A percentile compares a stretch with the other conserved stretches of the same genome.
These are phyloP conservation scores for Fulmarus glacialis DNA, from an alignment of 2,113 vertebrate genomes.

Conservation along the genomic window DNA sequence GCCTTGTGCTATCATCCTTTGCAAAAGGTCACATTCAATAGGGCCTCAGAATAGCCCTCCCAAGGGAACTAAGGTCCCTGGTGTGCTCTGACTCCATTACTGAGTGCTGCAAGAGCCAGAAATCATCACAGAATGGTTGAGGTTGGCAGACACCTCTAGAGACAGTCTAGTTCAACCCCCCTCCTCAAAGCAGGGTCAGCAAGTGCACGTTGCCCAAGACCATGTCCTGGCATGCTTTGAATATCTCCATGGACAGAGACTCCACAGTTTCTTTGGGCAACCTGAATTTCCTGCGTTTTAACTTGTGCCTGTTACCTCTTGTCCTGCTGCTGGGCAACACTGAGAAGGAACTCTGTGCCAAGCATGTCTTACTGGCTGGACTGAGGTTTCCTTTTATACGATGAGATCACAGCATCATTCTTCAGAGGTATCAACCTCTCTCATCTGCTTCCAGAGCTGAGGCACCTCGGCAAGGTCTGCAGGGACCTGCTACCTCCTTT, in stretches of 20 bases:
- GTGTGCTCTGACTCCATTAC: background rate
- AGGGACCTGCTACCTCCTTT: background rate
- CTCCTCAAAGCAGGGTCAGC: background rate
- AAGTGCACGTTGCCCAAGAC: background rate
- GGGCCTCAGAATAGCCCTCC: background rate
- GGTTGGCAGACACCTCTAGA: background rate
- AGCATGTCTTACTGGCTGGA: background rate
- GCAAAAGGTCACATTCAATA: background rate
- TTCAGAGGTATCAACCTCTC: background rate
- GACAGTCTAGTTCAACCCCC: background rate
- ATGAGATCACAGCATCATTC: background rate
- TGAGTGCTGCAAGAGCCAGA: background rate
- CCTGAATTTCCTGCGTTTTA: background rate
- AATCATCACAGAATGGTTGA: background rate
- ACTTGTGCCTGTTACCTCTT: background rate
- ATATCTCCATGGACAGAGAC: background rate
- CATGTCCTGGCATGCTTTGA: background rate
- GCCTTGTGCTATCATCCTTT: background rate
- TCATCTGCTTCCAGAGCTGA: background rate
- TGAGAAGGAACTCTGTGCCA: background rate
- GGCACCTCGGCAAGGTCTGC: background rate
- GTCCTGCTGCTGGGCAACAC: background rate
- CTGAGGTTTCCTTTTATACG: background rate
- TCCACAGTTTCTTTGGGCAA: background rate
- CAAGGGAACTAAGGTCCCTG: background rate